These are phyloP conservation scores for Marronus borbonicus DNA, from an alignment of 2,888 invertebrate genomes.

Conservation along the genomic window DNA sequence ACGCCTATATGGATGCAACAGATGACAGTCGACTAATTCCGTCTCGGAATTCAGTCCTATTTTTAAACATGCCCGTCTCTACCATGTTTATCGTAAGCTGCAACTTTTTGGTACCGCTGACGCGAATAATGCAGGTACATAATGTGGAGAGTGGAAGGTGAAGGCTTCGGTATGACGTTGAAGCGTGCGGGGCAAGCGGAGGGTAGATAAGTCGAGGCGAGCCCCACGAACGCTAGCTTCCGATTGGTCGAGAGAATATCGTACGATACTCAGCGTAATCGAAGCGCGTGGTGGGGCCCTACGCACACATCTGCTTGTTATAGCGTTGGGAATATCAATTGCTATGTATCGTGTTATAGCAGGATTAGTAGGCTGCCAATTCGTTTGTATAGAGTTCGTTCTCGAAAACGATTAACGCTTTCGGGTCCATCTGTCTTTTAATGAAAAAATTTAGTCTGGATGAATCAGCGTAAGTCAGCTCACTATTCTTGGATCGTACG, in stretches of 20 bases:
- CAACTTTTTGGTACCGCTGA: conserved; percentile 49
- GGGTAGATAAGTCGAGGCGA: conserved; percentile 54
- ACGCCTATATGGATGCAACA: background rate
- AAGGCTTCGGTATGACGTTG: conserved; percentile 55
- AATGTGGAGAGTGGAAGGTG: conserved; percentile 53
- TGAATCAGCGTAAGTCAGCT: background rate
- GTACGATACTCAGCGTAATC: conserved; percentile 59
- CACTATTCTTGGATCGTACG: conserved; percentile 18
- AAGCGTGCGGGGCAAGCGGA: conserved; percentile 46
- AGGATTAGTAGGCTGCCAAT: conserved; percentile 3
- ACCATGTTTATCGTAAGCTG: background rate
- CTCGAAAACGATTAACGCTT: conserved; percentile 14
- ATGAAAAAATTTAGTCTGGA: background rate
- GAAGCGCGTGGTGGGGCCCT: conserved; percentile 47
- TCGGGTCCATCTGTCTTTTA: background rate
- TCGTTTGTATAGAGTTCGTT: conserved; percentile 7
- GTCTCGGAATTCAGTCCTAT: conserved; percentile 27
- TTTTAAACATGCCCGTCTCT: conserved; percentile 12
- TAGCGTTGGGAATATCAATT: conserved; percentile 52
- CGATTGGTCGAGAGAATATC: conserved; percentile 58
- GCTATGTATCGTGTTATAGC: background rate
- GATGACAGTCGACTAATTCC: conserved; percentile 18
- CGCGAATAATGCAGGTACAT: conserved; percentile 48
- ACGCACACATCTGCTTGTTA: conserved; percentile 54
- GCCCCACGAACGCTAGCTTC: conserved; percentile 55